Evolutionary conservation across 2,888 invertebrate genomes (phyloP).

Genomic region (Harpalus rufipes): DNA sequence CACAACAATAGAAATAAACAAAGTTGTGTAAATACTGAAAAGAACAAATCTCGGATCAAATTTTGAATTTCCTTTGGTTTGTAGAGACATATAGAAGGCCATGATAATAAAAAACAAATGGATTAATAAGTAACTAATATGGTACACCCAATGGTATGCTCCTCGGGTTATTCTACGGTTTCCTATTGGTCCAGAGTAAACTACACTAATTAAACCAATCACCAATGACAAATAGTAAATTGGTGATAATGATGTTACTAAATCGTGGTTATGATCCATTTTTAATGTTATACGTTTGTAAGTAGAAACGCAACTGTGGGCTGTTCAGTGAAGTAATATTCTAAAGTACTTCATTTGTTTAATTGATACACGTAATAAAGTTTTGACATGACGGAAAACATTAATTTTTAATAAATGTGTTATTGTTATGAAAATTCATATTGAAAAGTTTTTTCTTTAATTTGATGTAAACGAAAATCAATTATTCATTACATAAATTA

Average conservation of each 20-base stretch:
- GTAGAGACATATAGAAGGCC: conserved; percentile 17
- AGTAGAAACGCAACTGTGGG: conserved; percentile 16
- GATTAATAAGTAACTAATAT: conserved; percentile 44
- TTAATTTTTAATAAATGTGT: conserved; percentile 42
- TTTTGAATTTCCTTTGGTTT: conserved; percentile 34
- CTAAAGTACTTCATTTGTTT: conserved; percentile 50
- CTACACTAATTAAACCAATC: conserved; percentile 42
- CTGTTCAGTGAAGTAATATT: conserved; percentile 38
- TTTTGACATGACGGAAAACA: background rate
- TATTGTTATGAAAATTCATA: conserved; percentile 22
- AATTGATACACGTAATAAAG: conserved; percentile 31
- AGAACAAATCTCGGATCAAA: conserved; percentile 60
- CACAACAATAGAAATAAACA: conserved; percentile 60
- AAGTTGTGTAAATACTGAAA: conserved; percentile 61
- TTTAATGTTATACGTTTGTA: conserved; percentile 10
- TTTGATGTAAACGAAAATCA: conserved; percentile 7
- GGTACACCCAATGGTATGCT: conserved; percentile 43
- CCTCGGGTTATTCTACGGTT: conserved; percentile 35
- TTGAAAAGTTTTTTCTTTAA: conserved; percentile 22
- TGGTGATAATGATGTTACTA: conserved; percentile 56
- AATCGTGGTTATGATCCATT: conserved; percentile 54
- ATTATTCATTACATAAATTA: conserved; percentile 4
- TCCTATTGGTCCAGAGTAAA: conserved; percentile 29
- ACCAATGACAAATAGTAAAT: conserved; percentile 44
- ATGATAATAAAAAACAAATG: conserved; percentile 48